These are phyloP conservation scores for Cephalopterus ornatus DNA, from an alignment of 2,113 vertebrate species.

Conservation along the genomic window DNA sequence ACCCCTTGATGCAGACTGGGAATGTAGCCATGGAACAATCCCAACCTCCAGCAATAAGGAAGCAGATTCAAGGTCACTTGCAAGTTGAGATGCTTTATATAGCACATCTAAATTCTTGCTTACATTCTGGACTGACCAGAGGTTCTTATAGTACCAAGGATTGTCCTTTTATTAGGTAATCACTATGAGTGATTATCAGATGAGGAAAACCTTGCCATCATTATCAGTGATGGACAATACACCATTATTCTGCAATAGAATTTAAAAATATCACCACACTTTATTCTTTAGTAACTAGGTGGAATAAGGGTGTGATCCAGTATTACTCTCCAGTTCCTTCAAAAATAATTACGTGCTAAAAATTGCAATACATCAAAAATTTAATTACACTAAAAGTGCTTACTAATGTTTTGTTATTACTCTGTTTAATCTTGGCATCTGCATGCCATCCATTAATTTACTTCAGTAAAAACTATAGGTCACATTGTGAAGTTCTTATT, in stretches of 20 bases:
- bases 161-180: slow-evolving; percentile 59
- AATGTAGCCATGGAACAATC: slow-evolving; percentile 60
- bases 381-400: slow-evolving; percentile 66
- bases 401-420: slow-evolving; percentile 59
- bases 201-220: slow-evolving; percentile 28
- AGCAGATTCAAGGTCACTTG: slow-evolving; percentile 62
- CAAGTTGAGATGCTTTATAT: slow-evolving; percentile 18
- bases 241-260: slow-evolving; percentile 42
- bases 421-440: slow-evolving; percentile 57
- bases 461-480: slow-evolving; percentile 45
- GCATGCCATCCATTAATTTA: slow-evolving; percentile 56
- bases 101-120: slow-evolving; percentile 48
- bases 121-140: slow-evolving; percentile 36
- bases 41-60: slow-evolving; percentile 36
- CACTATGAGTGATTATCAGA: slow-evolving; percentile 6
- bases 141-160: slow-evolving; percentile 60
- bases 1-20: slow-evolving; percentile 54
- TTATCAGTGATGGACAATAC: slow-evolving; percentile 31
- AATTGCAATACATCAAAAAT: slow-evolving; percentile 70
- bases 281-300: slow-evolving; percentile 42
- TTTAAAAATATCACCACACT: slow-evolving; percentile 48
- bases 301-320: slow-evolving; percentile 41
- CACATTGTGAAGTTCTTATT: slow-evolving; percentile 40
- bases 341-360: slow-evolving; percentile 45
- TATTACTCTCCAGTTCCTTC: slow-evolving; percentile 41